phyloP scores from a whole-genome alignment of 2,113 vertebrate species.

The Phalacrocorax pelagicus region DNA sequence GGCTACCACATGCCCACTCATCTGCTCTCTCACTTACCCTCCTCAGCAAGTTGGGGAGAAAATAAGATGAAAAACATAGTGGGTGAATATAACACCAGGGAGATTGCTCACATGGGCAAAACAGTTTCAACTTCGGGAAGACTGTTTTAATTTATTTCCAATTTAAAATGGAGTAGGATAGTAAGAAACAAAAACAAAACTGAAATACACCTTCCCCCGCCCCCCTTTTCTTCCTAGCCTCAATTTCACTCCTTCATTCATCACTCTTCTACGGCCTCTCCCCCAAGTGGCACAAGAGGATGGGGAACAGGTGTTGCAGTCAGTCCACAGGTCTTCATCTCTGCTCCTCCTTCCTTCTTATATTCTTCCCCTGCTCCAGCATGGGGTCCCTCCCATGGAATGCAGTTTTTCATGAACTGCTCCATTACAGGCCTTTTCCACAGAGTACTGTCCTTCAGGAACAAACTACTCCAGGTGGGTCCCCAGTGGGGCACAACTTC shows the following conservation, averaged over 20 bases:
- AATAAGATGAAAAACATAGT: background rate
- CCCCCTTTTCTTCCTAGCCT: background rate
- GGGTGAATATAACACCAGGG: background rate
- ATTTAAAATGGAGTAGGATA: background rate
- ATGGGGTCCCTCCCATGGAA: background rate
- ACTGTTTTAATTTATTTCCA: background rate
- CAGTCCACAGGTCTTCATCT: background rate
- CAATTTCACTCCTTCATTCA: background rate
- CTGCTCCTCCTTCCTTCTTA: background rate
- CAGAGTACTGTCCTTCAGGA: no score
- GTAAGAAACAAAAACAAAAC: background rate
- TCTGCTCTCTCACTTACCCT: background rate
- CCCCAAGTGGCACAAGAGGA: fast-evolving
- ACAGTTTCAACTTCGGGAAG: background rate
- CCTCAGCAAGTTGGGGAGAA: background rate
- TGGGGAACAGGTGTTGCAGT: background rate
- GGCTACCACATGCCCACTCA: background rate
- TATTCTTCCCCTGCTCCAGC: background rate
- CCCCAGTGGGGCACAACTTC: no score
- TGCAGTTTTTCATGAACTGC: no score
- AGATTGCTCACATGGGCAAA: background rate
- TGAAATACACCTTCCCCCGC: background rate
- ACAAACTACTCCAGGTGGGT: background rate
- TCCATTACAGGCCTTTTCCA: no score
- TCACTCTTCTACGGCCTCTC: background rate